phyloP scores from a whole-genome alignment of 1,140 invertebrate species.

The Brachionus plicatilis region DNA sequence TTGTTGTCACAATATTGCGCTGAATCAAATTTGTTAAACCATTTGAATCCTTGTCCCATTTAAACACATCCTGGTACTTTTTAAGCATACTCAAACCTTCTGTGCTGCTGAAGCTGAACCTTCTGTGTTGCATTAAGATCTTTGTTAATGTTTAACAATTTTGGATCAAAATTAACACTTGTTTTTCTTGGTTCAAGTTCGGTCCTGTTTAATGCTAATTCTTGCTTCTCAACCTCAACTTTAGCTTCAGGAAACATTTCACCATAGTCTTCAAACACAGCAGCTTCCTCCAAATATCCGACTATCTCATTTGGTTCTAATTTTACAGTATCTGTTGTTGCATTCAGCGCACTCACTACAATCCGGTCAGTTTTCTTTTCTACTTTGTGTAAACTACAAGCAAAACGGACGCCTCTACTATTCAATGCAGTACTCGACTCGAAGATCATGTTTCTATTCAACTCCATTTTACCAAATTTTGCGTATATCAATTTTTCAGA shows the following conservation, averaged over 20 bases:
- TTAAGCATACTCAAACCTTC: neutral
- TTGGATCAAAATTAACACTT: neutral
- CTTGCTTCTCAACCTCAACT: neutral
- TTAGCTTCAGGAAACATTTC: neutral
- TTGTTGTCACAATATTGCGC: slow-evolving; percentile 3
- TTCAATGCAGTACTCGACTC: neutral
- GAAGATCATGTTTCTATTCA: neutral
- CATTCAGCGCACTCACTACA: neutral
- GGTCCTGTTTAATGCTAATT: neutral
- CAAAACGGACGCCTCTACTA: neutral
- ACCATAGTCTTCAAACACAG: neutral
- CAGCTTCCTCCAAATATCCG: neutral
- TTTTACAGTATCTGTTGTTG: neutral
- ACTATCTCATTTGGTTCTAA: neutral
- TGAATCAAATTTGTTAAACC: neutral
- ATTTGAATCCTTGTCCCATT: neutral
- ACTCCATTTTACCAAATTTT: neutral
- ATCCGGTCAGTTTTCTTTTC: neutral
- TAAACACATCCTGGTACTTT: neutral
- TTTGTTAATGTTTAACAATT: slow-evolving; percentile 1
- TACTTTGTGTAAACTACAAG: neutral
- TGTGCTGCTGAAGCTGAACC: neutral
- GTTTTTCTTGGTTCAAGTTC: neutral
- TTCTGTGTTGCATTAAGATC: neutral
- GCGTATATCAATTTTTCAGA: neutral